These are phyloP conservation scores for Agriopis marginaria DNA, from an alignment of 2,888 invertebrate genomes.

Conservation along the genomic window DNA sequence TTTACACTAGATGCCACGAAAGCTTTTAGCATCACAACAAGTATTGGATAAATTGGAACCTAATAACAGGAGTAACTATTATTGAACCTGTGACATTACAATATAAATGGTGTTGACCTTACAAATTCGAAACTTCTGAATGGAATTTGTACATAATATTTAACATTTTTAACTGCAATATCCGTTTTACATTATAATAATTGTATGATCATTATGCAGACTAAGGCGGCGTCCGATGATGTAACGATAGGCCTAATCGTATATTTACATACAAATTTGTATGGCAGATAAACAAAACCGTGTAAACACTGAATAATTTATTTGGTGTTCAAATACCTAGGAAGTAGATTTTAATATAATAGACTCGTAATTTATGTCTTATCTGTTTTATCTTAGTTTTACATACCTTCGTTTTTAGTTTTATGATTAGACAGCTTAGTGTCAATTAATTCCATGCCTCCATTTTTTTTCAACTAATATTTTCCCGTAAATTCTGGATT, in stretches of 20 bases:
- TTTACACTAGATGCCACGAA: neutral
- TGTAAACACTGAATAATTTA: slow-evolving; percentile 9
- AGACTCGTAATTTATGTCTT: neutral
- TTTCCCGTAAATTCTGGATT: too few relatives aligned
- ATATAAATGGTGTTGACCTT: too few relatives aligned
- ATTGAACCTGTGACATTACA: too few relatives aligned
- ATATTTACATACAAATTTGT: slow-evolving; percentile 18
- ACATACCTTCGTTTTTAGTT: too few relatives aligned
- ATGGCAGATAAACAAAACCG: slow-evolving; percentile 3
- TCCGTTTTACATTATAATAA: slow-evolving; percentile 16
- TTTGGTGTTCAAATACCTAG: neutral
- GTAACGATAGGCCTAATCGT: slow-evolving; percentile 19
- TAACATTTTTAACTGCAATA: slow-evolving; percentile 1
- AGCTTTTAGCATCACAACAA: neutral
- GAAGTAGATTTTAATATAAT: slow-evolving; percentile 8
- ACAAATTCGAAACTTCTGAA: neutral
- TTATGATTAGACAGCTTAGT: too few relatives aligned
- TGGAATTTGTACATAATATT: slow-evolving; percentile 4
- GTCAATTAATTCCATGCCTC: too few relatives aligned
- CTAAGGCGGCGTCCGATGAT: slow-evolving; percentile 12
- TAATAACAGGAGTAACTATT: too few relatives aligned
- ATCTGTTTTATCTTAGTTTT: neutral
- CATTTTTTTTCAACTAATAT: too few relatives aligned
- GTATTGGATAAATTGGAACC: too few relatives aligned
- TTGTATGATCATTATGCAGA: neutral